These are phyloP conservation scores for Ephialtes manifestator DNA, from an alignment of 2,888 invertebrate genomes.

Conservation along the genomic window DNA sequence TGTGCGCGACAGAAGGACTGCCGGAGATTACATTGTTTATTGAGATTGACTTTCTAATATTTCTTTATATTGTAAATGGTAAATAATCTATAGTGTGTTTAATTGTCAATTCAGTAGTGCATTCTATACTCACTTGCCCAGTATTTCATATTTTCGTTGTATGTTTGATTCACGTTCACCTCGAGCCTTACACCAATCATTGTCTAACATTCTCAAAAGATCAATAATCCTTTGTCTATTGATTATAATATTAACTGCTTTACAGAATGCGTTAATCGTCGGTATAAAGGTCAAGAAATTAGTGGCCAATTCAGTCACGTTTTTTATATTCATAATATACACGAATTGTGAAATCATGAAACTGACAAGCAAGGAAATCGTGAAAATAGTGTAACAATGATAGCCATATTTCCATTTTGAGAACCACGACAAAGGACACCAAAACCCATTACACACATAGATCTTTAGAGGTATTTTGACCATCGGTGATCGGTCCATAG, in stretches of 20 bases:
- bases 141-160: not conserved
- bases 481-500: not conserved
- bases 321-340: not conserved
- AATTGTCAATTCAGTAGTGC: too few relatives aligned
- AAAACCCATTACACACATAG: not conserved
- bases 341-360: not conserved
- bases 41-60: too few relatives aligned
- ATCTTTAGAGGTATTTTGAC: not conserved
- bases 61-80: too few relatives aligned
- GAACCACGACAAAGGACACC: not conserved
- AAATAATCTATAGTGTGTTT: too few relatives aligned
- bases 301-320: not conserved
- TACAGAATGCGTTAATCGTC: not conserved
- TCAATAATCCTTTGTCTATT: not conserved
- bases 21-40: too few relatives aligned
- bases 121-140: not conserved
- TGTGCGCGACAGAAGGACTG: too few relatives aligned
- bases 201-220: not conserved
- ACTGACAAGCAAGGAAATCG: not conserved
- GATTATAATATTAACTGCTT: not conserved
- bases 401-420: not conserved
- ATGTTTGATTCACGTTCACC: not conserved
- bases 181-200: not conserved
- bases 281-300: constrained; percentile 3
- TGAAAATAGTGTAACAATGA: not conserved